Percentiles rank a stretch among this genome's conserved stretches.
Conservation (phyloP, 2,797 vertebrate species). For the Miichthys miiuy region DNA sequence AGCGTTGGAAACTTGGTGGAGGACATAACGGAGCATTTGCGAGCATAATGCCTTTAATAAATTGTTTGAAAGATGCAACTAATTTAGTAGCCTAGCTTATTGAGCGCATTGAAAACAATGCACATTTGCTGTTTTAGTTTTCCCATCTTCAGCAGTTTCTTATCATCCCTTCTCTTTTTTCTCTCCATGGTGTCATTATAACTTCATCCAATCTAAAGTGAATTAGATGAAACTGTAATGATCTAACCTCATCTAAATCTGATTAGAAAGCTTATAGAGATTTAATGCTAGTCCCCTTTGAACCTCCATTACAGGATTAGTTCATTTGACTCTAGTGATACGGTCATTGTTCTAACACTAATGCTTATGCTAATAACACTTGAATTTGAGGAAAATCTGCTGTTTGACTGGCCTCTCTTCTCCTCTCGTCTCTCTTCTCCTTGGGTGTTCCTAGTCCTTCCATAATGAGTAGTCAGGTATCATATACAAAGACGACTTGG, state of each 20-base stretch:
- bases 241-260: conserved; percentile 43
- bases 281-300: conserved; percentile 14
- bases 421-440: no score
- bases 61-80: background rate
- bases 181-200: conserved; percentile 17
- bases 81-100: background rate
- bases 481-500: conserved; percentile 55
- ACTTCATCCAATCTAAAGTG: conserved; percentile 19
- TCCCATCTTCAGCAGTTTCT: background rate
- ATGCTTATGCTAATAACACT: background rate
- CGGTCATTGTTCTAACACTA: background rate
- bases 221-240: conserved; percentile 39
- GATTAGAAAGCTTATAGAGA: conserved; percentile 38
- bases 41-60: background rate
- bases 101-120: background rate
- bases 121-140: background rate
- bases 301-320: conserved; percentile 20
- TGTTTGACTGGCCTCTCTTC: background rate
- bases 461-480: conserved; percentile 60
- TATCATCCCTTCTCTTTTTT: background rate
- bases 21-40: background rate
- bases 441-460: conserved; percentile 53
- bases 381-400: background rate
- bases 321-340: conserved; percentile 10
- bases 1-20: background rate